Conservation (phyloP, 1,140 invertebrate genomes). For the Diprion similis region DNA sequence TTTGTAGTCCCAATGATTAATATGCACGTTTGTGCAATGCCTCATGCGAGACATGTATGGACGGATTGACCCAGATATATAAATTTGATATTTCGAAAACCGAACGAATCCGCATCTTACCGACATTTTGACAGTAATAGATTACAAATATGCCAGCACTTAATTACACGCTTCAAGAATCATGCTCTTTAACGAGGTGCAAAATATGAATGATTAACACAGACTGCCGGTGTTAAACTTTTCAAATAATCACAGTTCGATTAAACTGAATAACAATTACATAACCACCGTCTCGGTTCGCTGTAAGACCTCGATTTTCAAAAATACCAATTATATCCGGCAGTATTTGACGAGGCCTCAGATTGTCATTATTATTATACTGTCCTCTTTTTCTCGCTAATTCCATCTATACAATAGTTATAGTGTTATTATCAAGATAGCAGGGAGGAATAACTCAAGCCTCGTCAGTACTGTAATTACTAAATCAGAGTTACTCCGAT, state of each 20-base stretch:
- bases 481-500: slow-evolving; percentile 19
- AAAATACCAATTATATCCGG: slow-evolving; percentile 51
- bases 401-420: neutral
- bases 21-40: slow-evolving; percentile 62
- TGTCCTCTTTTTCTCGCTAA: slow-evolving; percentile 24
- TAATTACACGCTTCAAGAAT: too few relatives aligned
- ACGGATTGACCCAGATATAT: slow-evolving; percentile 59
- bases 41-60: slow-evolving; percentile 58
- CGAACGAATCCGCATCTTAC: slow-evolving; percentile 23
- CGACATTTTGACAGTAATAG: neutral
- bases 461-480: slow-evolving; percentile 38
- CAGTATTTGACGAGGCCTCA: slow-evolving; percentile 60
- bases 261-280: neutral
- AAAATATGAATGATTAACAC: too few relatives aligned
- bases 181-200: too few relatives aligned
- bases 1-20: slow-evolving; percentile 65
- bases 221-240: too few relatives aligned
- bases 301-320: slow-evolving; percentile 37
- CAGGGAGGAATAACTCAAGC: slow-evolving; percentile 29
- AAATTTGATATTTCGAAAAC: slow-evolving; percentile 47
- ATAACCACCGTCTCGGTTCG: neutral
- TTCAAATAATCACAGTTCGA: too few relatives aligned
- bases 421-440: neutral
- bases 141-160: too few relatives aligned
- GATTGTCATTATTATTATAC: slow-evolving; percentile 54